Conservation (phyloP, 1,140 invertebrate species). For the Drosophila kurseongensis region DNA sequence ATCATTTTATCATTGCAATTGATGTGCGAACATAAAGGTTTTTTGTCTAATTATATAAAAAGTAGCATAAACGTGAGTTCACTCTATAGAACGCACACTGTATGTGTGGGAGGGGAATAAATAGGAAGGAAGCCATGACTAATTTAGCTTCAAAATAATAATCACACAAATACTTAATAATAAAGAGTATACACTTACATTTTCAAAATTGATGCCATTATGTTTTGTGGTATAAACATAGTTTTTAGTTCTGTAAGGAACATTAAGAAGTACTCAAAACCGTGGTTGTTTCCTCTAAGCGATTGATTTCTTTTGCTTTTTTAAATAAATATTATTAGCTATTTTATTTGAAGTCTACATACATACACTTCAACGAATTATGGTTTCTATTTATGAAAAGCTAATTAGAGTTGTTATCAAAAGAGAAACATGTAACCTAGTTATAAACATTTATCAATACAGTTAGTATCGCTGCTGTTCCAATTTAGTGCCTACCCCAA, state of each 20-base stretch:
- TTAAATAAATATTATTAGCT: no score
- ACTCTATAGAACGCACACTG: background rate
- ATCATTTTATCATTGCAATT: background rate
- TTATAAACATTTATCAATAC: constrained; percentile 4
- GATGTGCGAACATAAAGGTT: background rate
- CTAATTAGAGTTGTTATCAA: background rate
- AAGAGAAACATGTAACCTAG: constrained; percentile 2
- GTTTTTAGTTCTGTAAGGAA: no score
- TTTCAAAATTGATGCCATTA: no score
- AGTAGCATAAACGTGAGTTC: no score
- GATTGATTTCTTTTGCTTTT: no score
- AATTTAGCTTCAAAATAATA: constrained; percentile 7
- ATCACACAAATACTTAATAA: background rate
- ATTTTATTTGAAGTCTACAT: no score
- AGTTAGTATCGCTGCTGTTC: constrained; percentile 14
- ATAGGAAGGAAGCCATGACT: constrained; percentile 5
- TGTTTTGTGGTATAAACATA: no score
- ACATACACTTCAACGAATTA: no score
- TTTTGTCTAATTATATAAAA: background rate
- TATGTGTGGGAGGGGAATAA: constrained; percentile 6
- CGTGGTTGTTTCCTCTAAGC: no score
- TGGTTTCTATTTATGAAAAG: background rate
- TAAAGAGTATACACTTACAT: background rate
- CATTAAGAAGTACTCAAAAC: no score
- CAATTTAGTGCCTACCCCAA: constrained; percentile 36